These are phyloP conservation scores for Alca torda DNA, from an alignment of 2,797 vertebrate species.

Conservation along the genomic window DNA sequence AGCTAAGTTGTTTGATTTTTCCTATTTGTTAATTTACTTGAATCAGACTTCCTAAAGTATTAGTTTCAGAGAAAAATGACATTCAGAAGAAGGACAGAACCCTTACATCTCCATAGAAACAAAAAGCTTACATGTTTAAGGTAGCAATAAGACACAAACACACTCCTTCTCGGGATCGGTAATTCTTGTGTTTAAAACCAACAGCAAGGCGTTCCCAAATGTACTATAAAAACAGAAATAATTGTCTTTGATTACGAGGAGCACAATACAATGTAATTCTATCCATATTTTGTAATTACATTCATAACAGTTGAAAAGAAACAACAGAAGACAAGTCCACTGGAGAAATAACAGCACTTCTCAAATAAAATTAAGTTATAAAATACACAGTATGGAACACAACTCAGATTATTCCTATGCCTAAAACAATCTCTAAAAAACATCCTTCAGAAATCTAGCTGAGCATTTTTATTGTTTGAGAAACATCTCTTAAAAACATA, in stretches of 20 bases:
- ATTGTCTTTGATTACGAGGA: slow-evolving; percentile 8
- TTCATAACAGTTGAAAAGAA: not conserved
- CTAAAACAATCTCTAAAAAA: not conserved
- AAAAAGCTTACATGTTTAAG: slow-evolving; percentile 87
- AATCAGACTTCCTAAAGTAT: not conserved
- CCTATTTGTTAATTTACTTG: not conserved
- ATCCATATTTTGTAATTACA: not conserved
- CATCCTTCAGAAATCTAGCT: not conserved
- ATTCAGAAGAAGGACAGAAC: not conserved
- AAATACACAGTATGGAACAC: not conserved
- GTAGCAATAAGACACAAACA: slow-evolving; percentile 92
- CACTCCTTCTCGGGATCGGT: slow-evolving; percentile 92
- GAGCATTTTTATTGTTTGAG: not conserved
- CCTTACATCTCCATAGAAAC: slow-evolving; percentile 7
- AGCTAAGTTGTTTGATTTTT: not conserved
- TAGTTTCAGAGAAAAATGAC: not conserved
- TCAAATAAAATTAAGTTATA: not conserved
- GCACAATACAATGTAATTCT: not conserved
- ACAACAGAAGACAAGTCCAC: not conserved
- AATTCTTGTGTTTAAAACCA: slow-evolving; percentile 98
- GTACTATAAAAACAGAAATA: slow-evolving; percentile 80
- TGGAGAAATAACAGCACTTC: not conserved
- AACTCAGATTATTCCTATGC: not conserved
- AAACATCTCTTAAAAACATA: not conserved
- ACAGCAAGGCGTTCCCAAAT: slow-evolving; percentile 91